These are phyloP conservation scores for Melikaiella ostensackeni DNA, from an alignment of 2,888 invertebrate species.

Conservation along the genomic window DNA sequence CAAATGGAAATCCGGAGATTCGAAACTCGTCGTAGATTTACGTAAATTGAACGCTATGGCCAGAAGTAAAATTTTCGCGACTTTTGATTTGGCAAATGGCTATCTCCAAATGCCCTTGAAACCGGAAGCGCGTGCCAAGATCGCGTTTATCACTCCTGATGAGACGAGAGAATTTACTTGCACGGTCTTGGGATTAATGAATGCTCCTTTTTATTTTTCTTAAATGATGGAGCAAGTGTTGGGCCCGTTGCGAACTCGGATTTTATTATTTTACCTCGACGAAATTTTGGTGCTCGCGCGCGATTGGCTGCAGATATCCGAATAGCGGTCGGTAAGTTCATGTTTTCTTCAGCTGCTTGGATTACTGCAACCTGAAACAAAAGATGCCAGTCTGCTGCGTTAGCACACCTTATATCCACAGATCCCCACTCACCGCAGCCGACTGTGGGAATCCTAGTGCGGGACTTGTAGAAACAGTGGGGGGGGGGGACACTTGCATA, in stretches of 20 bases:
- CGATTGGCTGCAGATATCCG: too few relatives aligned
- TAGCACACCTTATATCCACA: too few relatives aligned
- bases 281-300: constrained; percentile 37
- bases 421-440: too few relatives aligned
- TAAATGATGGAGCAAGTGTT: constrained; percentile 46
- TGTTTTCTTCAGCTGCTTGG: too few relatives aligned
- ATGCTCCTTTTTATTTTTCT: constrained; percentile 62
- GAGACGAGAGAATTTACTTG: constrained; percentile 58
- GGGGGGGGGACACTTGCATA: too few relatives aligned
- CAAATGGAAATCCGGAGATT: constrained; percentile 45
- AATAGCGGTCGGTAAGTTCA: too few relatives aligned
- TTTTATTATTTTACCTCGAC: constrained; percentile 43
- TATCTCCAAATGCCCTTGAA: constrained; percentile 51
- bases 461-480: too few relatives aligned
- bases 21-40: constrained; percentile 53
- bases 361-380: too few relatives aligned
- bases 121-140: constrained; percentile 40
- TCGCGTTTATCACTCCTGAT: constrained; percentile 56
- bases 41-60: constrained; percentile 45
- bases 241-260: constrained; percentile 37
- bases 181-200: constrained; percentile 62
- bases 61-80: constrained; percentile 38
- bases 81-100: constrained; percentile 46
- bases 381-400: too few relatives aligned
- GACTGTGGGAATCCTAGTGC: too few relatives aligned